Base-by-base conservation (phyloP, 2,113 vertebrate genomes). In the Stictonetta naevosa region DNA sequence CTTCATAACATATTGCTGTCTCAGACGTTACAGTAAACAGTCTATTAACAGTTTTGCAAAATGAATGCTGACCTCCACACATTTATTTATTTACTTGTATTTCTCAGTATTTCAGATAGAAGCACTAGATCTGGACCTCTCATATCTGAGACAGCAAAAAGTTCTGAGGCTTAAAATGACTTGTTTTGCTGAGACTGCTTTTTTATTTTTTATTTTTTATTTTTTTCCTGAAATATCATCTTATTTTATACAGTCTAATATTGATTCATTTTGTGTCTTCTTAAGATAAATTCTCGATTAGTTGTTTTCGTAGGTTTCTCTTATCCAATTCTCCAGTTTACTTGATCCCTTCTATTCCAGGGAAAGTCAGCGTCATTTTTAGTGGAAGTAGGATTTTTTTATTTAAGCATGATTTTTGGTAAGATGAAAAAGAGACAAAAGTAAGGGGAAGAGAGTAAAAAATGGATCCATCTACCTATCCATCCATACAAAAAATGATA, bases 1-100 rank as follows among this genome's bases (percentile, higher is more conserved):
- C 95, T 97, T 97, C 96, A 80, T 93, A 95, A 96, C 75, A 77
- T 97, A 96, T 93, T 93, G 95, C 97, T 97, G 94, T 86, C 90
- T 96, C 97, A 97, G 97, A 95, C 38, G 60, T 83, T 93, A 68
- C 72, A 94, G 92, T 90, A 90, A 94, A 91, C 69, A 91, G 80
- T 84, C 88, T 84, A 79, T 97, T 97, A 96, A 88, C 68, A 55
- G 73, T 95, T 95, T 95, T 92, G 42, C 36, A 87, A 97, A 97
- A 95, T 63, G 86, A 97, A 88, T 97, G 96, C 96, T 97, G 97
- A 96, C 95, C 88, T 96, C 83, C 86, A 91, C 0, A 33, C 93
- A 96, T 95, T 97, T 97, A 96, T 95, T 97, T 97, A 96, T 95
- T 76, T 96, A 91, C 72, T 96, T 86, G 75, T 68, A 95, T 94